A percentile compares a stretch with the other conserved stretches of the same genome.
phyloP scores from a whole-genome alignment of 2,113 vertebrate species.

The Orycteropus afer region DNA sequence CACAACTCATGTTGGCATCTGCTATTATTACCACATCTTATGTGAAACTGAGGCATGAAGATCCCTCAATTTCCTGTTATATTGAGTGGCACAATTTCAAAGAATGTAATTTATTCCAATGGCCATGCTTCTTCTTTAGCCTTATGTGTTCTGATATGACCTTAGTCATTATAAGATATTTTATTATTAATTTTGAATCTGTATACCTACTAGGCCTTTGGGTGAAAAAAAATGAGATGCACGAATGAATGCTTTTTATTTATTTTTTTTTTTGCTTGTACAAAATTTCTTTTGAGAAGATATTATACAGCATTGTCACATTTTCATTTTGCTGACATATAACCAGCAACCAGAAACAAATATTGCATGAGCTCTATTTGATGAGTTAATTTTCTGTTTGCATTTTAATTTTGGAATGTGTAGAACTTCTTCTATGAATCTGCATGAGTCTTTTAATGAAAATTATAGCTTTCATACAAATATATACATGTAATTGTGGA shows the following conservation, averaged over 20 bases:
- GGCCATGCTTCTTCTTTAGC: not conserved
- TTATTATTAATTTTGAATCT: slow-evolving; percentile 26
- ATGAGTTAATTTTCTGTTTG: slow-evolving; percentile 79
- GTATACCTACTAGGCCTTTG: not conserved
- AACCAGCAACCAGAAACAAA: slow-evolving; percentile 70
- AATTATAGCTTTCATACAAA: slow-evolving; percentile 83
- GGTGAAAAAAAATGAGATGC: not conserved
- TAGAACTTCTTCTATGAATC: slow-evolving; percentile 77
- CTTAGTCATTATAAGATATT: not conserved
- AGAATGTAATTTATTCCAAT: not conserved
- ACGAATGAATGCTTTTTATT: not conserved
- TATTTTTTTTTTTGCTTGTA: not conserved
- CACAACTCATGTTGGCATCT: not conserved
- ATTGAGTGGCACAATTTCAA: slow-evolving; percentile 1
- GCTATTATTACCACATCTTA: not conserved
- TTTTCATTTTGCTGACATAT: slow-evolving; percentile 34
- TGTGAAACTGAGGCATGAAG: not conserved
- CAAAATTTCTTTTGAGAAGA: slow-evolving; percentile 22
- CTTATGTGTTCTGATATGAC: not conserved
- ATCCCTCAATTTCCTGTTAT: not conserved
- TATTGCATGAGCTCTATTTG: slow-evolving; percentile 61
- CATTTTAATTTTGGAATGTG: slow-evolving; percentile 69
- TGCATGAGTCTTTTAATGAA: slow-evolving; percentile 81
- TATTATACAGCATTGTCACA: not conserved
- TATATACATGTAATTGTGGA: slow-evolving; percentile 64